Evolutionary conservation across 1,140 invertebrate genomes (phyloP), one percentile per base, ranked within the genome.

Genomic region (Eueides isabella): DNA sequence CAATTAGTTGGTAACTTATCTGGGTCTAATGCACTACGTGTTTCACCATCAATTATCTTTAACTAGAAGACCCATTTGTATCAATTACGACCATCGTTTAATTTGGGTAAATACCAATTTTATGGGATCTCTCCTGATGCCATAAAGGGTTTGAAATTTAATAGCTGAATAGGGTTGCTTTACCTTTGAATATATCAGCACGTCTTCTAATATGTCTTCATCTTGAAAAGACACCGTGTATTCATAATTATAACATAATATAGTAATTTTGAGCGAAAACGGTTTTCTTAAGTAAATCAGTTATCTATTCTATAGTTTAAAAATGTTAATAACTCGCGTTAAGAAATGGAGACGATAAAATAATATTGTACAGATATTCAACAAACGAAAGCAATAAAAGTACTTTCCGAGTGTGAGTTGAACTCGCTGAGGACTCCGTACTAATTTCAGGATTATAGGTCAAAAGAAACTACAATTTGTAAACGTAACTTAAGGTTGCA

Each of bases 31-130:
- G 65, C 66, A 71, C 61, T 71, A 65, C 71, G 61, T 72, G 74
- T 76, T 80, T 80, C 81, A 83, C 73, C 74, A 79, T 82, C 85
- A 90, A 90, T 90, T 90, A 87, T 70, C 75, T 85, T 86, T 87
- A 91, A 90, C 85, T 86, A 87, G 90, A 92, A 92, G 87, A 85
- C 76, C 88, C 87, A 91, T 91, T 91, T 88, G 80, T 91, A 87
- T 91, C 88, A 91, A 90, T 91, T 90, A 90, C 85, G 78, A 73
- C 62, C 80, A 69, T 79, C 77, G 79, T 80, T 91, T 90, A 88
- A 90, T 90, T 91, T 90, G 80, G 85, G 83, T 87, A 86, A 91
- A 89, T 88, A 89, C 85, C 86, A 88, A 89, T 92, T 92, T 87
- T 89, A 90, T 87, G 87, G 86, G 71, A 75, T 80, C 74, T 79